Base-by-base conservation (phyloP, 2,888 invertebrate genomes). In the Vandiemenella viatica region DNA sequence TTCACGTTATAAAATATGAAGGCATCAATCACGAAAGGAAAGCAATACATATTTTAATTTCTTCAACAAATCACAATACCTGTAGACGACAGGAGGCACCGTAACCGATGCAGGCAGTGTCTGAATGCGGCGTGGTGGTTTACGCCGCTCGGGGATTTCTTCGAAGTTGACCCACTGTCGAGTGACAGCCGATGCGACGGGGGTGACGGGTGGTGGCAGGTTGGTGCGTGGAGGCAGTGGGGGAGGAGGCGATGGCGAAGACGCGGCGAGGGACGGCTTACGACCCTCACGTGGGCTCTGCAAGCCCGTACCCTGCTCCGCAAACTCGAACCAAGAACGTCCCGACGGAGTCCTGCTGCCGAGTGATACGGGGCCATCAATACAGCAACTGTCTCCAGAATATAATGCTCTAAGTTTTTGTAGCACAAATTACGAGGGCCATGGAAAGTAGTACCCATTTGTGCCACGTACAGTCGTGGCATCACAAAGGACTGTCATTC, bases 91-190 rank as follows among this genome's bases (percentile, higher is more conserved):
- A 17, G 38, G 16, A 17, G 38, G n/a, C 16, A 8, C n/a, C 16
- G 38, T 8, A 5, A 13, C 44, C 15, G 46, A 47, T 54, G 48
- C 71, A 18, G 87, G 87, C 59, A 87, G 73, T 17, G 85, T 84
- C 62, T 86, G 86, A 58, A 88, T 87, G 55, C 85, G 74, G 65
- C 85, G 85, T 17, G 87, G 84, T 53, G 82, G 77, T 66, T 85
- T 84, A 48, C 85, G 72, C 56, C 80, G 76, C 65, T 88, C 88
- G 1, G 88, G 87, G 50, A 88, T 81, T 60, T 88, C 87, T 62
- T 85, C 84, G 62, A 88, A 88, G 65, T 87, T 85, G 53, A 89
- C 83, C 89, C 89, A 89, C 83, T 81, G 1, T 68, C 67, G 0
- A 64, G 63, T 15, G 53, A 53, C n/a, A 56, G 53, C 4, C 57